phyloP scores from a whole-genome alignment of 2,113 vertebrate species.

The Anser cygnoides region DNA sequence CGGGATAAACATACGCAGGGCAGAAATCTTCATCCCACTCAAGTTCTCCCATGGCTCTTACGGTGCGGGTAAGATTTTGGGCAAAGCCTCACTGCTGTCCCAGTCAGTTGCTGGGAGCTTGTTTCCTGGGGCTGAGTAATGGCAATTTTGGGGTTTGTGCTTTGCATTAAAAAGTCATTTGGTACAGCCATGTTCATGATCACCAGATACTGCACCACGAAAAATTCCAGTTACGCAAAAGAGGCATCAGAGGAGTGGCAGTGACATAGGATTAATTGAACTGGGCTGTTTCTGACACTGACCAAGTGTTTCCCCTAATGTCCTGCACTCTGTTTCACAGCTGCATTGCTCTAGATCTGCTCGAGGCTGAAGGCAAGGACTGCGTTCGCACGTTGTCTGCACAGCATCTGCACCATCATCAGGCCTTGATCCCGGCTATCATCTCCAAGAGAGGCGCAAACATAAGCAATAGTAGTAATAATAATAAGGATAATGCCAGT shows the following conservation, averaged over 20 bases:
- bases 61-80: background rate
- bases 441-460: background rate
- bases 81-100: background rate
- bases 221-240: background rate
- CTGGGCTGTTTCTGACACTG: background rate
- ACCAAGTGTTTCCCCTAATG: background rate
- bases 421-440: background rate
- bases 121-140: background rate
- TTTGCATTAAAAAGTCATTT: background rate
- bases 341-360: background rate
- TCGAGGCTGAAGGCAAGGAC: background rate
- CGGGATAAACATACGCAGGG: background rate
- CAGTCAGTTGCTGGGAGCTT: background rate
- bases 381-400: background rate
- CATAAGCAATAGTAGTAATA: background rate
- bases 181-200: background rate
- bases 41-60: background rate
- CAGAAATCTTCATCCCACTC: conserved; percentile 2
- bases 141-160: background rate
- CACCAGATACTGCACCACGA: background rate
- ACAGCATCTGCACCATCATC: background rate
- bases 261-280: background rate
- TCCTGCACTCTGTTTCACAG: background rate
- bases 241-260: background rate
- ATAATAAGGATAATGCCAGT: background rate